Conservation (phyloP, 2,797 vertebrate genomes). For the Oreochromis grahami region DNA sequence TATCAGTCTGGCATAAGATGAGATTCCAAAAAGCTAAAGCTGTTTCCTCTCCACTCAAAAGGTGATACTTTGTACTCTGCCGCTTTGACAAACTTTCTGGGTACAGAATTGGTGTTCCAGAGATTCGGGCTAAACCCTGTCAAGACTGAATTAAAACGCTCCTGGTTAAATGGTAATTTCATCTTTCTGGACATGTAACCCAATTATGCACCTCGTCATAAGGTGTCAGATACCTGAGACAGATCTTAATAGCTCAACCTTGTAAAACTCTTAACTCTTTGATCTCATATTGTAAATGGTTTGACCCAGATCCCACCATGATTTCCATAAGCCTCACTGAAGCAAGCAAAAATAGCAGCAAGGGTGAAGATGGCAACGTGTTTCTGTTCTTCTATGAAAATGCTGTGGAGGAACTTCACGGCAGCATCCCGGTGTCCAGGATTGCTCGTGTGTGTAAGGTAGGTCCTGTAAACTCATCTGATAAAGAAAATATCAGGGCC, state of each 20-base stretch:
- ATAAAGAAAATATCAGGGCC: not conserved
- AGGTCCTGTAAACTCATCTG: not conserved
- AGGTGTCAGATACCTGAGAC: not conserved
- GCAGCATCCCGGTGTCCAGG: constrained; percentile 9
- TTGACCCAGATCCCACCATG: constrained; percentile 22
- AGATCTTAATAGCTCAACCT: not conserved
- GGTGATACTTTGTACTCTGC: constrained; percentile 12
- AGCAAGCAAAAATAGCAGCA: not conserved
- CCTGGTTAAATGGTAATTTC: constrained; percentile 14
- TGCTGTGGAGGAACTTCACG: not conserved
- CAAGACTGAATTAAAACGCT: constrained; percentile 1
- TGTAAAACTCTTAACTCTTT: not conserved
- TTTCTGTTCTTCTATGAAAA: constrained; percentile 31
- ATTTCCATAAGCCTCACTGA: constrained; percentile 1
- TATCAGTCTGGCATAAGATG: not conserved
- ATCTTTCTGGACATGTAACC: not conserved
- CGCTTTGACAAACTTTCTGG: not conserved
- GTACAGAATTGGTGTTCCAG: not conserved
- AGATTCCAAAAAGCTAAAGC: not conserved
- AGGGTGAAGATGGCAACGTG: not conserved
- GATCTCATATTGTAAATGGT: not conserved
- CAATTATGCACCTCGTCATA: not conserved
- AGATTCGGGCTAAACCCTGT: not conserved
- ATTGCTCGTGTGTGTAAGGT: constrained; percentile 31
- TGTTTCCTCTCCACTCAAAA: not conserved